Evolutionary conservation across 1,140 invertebrate genomes (phyloP), one percentile per base, ranked within the genome.

Genomic region (Drosophila yakuba): DNA sequence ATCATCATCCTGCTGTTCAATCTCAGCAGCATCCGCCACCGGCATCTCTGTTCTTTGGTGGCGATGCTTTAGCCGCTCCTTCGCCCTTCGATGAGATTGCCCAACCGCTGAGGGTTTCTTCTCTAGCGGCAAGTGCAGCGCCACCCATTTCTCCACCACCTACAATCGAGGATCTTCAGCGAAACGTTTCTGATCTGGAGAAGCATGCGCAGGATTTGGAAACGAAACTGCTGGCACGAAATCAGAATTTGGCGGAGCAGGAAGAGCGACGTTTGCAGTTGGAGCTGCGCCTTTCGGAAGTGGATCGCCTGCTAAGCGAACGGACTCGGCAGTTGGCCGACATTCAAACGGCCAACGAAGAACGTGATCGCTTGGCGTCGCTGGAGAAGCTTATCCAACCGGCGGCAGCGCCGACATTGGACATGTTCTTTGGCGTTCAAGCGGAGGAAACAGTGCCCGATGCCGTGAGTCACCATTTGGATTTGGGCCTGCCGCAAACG

Each of bases 161-260:
- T n/a, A 92, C 90, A 3, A 92, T 92, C 28, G 91, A 92, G 59
- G 86, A 91, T 52, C 50, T 92, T 52, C 86, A 92, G 61, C 73
- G 90, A 2, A 92, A 92, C 35, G 91, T 92, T 8, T 91, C 86
- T 0, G 91, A 92, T 68, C 64, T 92, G 61, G 91, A 92, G 55
- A 92, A 92, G 57, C 89, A 92, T 48, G 90, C 90, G 17, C 83
- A 91, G 55, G 90, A 91, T 5, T 54, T 91, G 45, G 84, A 91
- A 15, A 74, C 61, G 2, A 90, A 90, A 66, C 61, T 88, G n/a
- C 36, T 66, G 15, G 55, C 72, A 1, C 68, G 79, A 3, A 84
- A 83, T 56, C 69, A 78, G 14, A 52, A 62, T 23, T 45, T 74
- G 7, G 23, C 59, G 8, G 72, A 85, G 39, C 60, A 74, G 25